Conservation (phyloP, 2,797 vertebrate genomes). For the Gallinago solitaria region DNA sequence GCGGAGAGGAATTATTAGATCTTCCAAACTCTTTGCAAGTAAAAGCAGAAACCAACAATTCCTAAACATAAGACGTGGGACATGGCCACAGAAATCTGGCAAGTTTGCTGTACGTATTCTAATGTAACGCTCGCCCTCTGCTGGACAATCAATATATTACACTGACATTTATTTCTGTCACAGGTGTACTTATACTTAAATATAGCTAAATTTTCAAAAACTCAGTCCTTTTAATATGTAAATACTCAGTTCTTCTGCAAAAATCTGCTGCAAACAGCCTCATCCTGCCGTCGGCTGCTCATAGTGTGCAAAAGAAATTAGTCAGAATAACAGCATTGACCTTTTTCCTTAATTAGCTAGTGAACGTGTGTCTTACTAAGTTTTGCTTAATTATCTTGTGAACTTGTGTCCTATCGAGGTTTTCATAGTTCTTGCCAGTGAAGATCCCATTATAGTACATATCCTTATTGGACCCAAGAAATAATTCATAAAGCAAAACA, state of each 20-base stretch:
- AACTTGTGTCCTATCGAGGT: not conserved
- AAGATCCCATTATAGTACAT: not conserved
- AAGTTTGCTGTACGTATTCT: not conserved
- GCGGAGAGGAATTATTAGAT: not conserved
- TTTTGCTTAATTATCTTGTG: not conserved
- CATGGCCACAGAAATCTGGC: not conserved
- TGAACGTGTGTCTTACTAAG: not conserved
- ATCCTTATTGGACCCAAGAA: not conserved
- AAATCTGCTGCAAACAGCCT: not conserved
- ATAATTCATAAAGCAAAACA: not conserved
- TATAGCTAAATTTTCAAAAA: not conserved
- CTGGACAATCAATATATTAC: slow-evolving; percentile 25
- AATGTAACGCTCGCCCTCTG: slow-evolving; percentile 73
- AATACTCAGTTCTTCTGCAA: not conserved
- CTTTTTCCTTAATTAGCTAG: not conserved
- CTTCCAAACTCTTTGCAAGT: not conserved
- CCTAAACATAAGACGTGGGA: not conserved
- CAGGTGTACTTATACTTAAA: fast-evolving
- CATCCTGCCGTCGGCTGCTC: not conserved
- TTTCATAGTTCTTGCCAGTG: not conserved
- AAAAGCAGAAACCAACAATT: not conserved
- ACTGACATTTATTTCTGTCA: not conserved
- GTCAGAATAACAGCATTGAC: not conserved
- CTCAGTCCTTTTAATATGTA: not conserved
- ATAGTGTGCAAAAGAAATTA: not conserved